Evolutionary conservation across 2,888 invertebrate genomes (phyloP).

Genomic region (Ptychoptera albimana): DNA sequence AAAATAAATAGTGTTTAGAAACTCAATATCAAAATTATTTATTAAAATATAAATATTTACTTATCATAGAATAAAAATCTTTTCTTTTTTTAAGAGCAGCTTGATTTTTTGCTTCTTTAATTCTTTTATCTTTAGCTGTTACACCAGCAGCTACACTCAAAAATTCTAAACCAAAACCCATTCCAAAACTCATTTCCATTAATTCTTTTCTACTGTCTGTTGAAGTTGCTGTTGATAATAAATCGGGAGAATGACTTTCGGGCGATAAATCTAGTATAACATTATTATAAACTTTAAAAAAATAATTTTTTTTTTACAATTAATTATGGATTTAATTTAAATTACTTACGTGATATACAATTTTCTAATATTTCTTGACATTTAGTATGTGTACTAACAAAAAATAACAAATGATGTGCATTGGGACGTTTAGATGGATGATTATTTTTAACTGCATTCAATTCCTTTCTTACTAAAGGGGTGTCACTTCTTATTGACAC

Average conservation of each 20-base stretch:
- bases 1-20: no score
- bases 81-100: slow-evolving; percentile 21
- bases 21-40: background rate
- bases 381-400: slow-evolving; percentile 59
- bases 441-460: slow-evolving; percentile 20
- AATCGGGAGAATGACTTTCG: slow-evolving; percentile 18
- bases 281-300: slow-evolving; percentile 26
- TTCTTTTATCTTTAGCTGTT: slow-evolving; percentile 76
- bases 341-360: slow-evolving; percentile 30
- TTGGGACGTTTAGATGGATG: slow-evolving; percentile 62
- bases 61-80: slow-evolving; percentile 7
- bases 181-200: slow-evolving; percentile 31
- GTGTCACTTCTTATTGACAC: slow-evolving; percentile 46
- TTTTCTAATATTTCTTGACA: slow-evolving; percentile 57
- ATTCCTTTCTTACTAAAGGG: slow-evolving; percentile 23
- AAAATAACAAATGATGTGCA: slow-evolving; percentile 52
- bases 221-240: slow-evolving; percentile 13
- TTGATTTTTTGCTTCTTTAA: slow-evolving; percentile 65
- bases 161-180: slow-evolving; percentile 36
- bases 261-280: slow-evolving; percentile 19
- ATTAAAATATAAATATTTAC: slow-evolving; percentile 1
- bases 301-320: background rate
- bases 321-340: background rate
- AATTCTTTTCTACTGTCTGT: slow-evolving; percentile 22
- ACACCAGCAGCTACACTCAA: slow-evolving; percentile 73